Percentiles rank a stretch among this genome's conserved stretches.
Conservation (phyloP, 2,888 invertebrate genomes). For the Stenodera caucasica region DNA sequence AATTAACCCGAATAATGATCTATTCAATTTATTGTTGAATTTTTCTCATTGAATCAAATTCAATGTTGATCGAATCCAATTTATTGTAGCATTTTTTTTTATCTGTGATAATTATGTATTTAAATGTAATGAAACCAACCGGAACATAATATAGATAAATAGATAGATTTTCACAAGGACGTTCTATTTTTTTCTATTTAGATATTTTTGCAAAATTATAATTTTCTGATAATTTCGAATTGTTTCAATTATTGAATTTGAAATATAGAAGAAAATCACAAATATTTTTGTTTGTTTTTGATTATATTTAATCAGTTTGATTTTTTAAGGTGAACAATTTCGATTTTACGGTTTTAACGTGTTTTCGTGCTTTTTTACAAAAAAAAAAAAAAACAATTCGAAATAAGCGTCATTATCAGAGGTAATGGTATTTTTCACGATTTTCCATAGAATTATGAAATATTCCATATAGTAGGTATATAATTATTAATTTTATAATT, state of each 20-base stretch:
- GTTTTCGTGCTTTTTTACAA: slow-evolving; percentile 4
- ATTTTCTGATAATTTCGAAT: no score
- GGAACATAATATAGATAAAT: not conserved
- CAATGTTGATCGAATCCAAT: not conserved
- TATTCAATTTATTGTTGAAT: not conserved
- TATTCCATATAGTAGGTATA: no score
- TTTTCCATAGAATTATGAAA: no score
- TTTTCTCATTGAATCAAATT: not conserved
- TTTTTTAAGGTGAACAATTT: not conserved
- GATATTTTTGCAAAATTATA: no score
- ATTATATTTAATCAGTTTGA: no score
- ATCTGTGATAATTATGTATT: slow-evolving; percentile 1
- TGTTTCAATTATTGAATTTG: no score
- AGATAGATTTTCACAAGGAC: slow-evolving; percentile 4
- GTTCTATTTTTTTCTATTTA: not conserved
- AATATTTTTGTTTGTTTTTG: not conserved
- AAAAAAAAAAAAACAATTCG: no score
- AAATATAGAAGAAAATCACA: no score
- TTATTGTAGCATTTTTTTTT: slow-evolving; percentile 3
- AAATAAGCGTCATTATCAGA: no score
- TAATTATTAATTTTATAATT: no score
- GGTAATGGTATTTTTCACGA: no score
- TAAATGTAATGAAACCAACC: slow-evolving; percentile 6
- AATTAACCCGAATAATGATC: no score
- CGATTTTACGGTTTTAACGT: not conserved